Evolutionary conservation across 2,113 vertebrate genomes (phyloP).

Genomic region (Psittacus erithacus): DNA sequence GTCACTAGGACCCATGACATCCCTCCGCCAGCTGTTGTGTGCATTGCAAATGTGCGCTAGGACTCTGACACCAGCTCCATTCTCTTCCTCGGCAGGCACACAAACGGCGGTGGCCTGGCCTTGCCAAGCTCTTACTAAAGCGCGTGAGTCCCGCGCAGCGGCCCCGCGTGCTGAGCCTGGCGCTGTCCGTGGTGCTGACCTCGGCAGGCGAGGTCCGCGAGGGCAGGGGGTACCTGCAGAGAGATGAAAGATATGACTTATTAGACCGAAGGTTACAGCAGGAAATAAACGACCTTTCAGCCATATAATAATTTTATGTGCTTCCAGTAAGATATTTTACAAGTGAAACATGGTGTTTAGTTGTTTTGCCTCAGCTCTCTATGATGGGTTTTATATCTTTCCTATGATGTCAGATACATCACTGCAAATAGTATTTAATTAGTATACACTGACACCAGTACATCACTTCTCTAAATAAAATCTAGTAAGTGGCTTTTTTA

Average conservation of each 20-base stretch:
- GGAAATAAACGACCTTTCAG: background rate
- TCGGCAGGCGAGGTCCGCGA: fast-evolving
- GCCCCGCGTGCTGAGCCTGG: background rate
- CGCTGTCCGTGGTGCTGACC: slow-evolving; percentile 4
- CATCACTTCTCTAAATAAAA: background rate
- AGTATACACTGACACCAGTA: background rate
- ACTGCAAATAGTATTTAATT: background rate
- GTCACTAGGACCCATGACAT: background rate
- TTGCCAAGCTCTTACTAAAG: background rate
- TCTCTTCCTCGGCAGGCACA: fast-evolving
- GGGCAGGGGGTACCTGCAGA: fast-evolving
- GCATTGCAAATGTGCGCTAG: fast-evolving
- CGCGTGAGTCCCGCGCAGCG: background rate
- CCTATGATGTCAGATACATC: background rate
- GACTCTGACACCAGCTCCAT: background rate
- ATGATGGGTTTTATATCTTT: background rate
- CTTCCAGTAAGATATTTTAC: background rate
- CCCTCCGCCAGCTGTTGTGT: fast-evolving
- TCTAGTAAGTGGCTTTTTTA: background rate
- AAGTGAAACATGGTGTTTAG: background rate
- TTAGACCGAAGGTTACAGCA: fast-evolving
- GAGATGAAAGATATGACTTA: too few relatives aligned
- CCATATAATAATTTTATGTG: background rate
- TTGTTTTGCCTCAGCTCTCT: background rate
- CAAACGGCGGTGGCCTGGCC: fast-evolving